These are phyloP conservation scores for Allophyes oxyacanthae DNA, from an alignment of 2,888 invertebrate species.

Conservation along the genomic window DNA sequence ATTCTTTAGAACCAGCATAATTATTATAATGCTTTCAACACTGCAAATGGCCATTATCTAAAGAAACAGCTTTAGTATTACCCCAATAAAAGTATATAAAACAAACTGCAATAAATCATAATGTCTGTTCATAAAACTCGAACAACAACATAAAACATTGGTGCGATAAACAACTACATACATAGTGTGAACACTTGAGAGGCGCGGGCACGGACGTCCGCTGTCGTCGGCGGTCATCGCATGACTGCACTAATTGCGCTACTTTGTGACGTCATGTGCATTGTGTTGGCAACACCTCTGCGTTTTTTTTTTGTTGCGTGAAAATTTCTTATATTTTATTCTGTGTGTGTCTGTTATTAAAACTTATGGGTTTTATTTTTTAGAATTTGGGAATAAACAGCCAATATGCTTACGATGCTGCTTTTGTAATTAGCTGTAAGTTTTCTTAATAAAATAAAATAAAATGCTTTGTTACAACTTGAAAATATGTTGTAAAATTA, in stretches of 20 bases:
- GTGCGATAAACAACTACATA: constrained; percentile 27
- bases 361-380: too few species aligned
- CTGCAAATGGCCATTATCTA: too few species aligned
- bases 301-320: constrained; percentile 17
- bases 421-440: too few species aligned
- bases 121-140: constrained; percentile 1
- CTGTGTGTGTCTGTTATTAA: constrained; percentile 5
- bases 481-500: too few species aligned
- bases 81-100: neutral
- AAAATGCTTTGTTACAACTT: too few species aligned
- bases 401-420: too few species aligned
- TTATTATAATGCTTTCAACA: too few species aligned
- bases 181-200: constrained; percentile 42
- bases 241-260: constrained; percentile 67
- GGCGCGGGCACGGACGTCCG: constrained; percentile 61
- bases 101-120: neutral
- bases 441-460: too few species aligned
- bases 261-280: constrained; percentile 57
- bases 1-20: too few species aligned
- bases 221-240: constrained; percentile 53
- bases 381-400: too few species aligned
- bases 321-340: constrained; percentile 8
- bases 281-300: constrained; percentile 38
- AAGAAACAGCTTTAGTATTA: too few species aligned
- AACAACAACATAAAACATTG: constrained; percentile 16